These are phyloP conservation scores for Eupithecia pulchellata DNA, from an alignment of 2,888 invertebrate species.

Conservation along the genomic window DNA sequence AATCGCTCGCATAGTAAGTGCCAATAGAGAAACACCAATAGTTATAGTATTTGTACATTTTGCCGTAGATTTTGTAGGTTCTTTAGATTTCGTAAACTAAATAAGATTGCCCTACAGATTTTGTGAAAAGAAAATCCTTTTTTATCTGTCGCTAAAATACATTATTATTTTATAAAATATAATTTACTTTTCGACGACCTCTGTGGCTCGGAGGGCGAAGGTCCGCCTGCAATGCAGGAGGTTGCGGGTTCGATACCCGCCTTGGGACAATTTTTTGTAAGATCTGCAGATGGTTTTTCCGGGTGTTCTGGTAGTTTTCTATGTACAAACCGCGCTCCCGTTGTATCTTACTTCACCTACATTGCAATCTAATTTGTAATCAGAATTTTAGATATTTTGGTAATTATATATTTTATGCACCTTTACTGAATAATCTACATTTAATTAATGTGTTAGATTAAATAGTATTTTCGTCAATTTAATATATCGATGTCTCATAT, in stretches of 20 bases:
- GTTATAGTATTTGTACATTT: conserved; percentile 22
- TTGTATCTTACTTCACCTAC: neutral
- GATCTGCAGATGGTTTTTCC: no score
- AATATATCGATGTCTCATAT: conserved; percentile 24
- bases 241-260: no score
- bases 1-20: conserved; percentile 62
- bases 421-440: conserved; percentile 13
- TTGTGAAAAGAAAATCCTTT: no score
- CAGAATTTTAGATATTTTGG: conserved; percentile 22
- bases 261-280: no score
- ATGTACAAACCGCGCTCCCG: no score
- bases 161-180: no score
- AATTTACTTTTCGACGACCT: no score
- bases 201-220: no score
- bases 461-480: conserved; percentile 22
- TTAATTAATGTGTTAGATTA: conserved; percentile 6
- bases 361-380: neutral
- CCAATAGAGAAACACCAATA: conserved; percentile 74
- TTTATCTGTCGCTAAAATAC: no score
- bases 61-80: conserved; percentile 20
- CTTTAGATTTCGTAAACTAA: neutral
- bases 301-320: no score
- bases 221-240: no score
- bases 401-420: conserved; percentile 22
- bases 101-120: neutral